phyloP scores from a whole-genome alignment of 2,113 vertebrate genomes.

The Plecturocebus donacophilus region DNA sequence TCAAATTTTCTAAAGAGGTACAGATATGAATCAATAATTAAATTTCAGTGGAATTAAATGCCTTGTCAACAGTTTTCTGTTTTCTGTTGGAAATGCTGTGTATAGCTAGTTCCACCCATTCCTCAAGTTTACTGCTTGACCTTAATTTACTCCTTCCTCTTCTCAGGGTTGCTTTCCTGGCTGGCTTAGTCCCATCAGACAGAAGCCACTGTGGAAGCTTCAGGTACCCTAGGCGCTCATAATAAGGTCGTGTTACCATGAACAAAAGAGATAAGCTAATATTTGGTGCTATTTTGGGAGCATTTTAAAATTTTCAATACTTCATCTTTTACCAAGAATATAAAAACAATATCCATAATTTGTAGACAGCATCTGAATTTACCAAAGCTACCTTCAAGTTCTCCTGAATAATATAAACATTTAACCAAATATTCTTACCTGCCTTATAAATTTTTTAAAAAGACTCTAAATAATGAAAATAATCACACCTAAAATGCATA shows the following conservation, averaged over 20 bases:
- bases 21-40: not conserved
- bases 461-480: not conserved
- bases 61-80: not conserved
- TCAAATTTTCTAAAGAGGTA: not conserved
- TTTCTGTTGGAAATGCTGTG: not conserved
- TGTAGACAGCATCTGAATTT: conserved; percentile 15
- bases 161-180: not conserved
- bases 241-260: not conserved
- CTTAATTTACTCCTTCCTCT: not conserved
- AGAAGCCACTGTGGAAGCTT: not conserved
- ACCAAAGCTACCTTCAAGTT: not conserved
- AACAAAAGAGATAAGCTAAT: not conserved
- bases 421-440: not conserved
- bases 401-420: not conserved
- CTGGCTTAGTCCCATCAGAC: not conserved
- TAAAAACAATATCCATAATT: not conserved
- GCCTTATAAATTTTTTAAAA: not conserved
- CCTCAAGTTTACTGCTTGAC: not conserved
- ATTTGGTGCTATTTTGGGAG: not conserved
- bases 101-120: not conserved
- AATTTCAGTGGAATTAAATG: conserved; percentile 8
- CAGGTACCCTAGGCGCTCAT: not conserved
- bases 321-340: not conserved
- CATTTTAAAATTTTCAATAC: not conserved
- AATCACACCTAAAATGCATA: not conserved